These are phyloP conservation scores for Neocloeon triangulifer DNA, from an alignment of 1,140 invertebrate genomes.

Conservation along the genomic window DNA sequence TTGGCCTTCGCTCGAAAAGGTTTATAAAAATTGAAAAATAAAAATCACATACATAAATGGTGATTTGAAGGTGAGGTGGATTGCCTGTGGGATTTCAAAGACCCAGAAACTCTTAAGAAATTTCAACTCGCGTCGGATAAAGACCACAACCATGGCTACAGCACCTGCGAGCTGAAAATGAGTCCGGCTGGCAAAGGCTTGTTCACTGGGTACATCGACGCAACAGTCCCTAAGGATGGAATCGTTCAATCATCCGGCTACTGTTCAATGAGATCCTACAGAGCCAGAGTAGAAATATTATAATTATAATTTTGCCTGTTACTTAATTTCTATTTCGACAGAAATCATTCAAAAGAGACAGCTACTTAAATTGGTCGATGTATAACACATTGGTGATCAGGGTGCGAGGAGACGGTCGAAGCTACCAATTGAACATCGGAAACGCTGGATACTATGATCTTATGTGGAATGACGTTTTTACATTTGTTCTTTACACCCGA, in stretches of 20 bases:
- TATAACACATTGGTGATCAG: slow-evolving; percentile 71
- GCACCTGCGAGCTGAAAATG: slow-evolving; percentile 28
- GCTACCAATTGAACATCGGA: slow-evolving; percentile 57
- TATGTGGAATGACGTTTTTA: slow-evolving; percentile 61
- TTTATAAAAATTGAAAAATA: slow-evolving; percentile 9
- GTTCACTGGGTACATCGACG: slow-evolving; percentile 51
- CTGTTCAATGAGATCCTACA: slow-evolving; percentile 44
- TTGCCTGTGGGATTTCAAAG: slow-evolving; percentile 39
- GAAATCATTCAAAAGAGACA: slow-evolving; percentile 62
- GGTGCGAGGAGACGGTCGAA: slow-evolving; percentile 74
- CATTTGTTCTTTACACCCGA: slow-evolving; percentile 66
- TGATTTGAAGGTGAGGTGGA: slow-evolving; percentile 35
- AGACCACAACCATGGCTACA: slow-evolving; percentile 59
- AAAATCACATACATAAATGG: slow-evolving; percentile 1
- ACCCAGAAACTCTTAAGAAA: slow-evolving; percentile 31
- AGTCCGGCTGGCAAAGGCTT: slow-evolving; percentile 42
- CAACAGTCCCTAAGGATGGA: slow-evolving; percentile 56
- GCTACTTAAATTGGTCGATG: slow-evolving; percentile 40
- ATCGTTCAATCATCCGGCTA: slow-evolving; percentile 46
- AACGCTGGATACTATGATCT: slow-evolving; percentile 49
- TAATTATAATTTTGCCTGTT: slow-evolving; percentile 3
- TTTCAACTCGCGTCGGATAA: slow-evolving; percentile 55
- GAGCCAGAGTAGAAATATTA: slow-evolving; percentile 27
- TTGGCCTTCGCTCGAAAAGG: slow-evolving; percentile 26
- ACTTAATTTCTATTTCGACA: slow-evolving; percentile 16